phyloP scores from a whole-genome alignment of 2,113 vertebrate species.

The Genyomyrus donnyi region DNA sequence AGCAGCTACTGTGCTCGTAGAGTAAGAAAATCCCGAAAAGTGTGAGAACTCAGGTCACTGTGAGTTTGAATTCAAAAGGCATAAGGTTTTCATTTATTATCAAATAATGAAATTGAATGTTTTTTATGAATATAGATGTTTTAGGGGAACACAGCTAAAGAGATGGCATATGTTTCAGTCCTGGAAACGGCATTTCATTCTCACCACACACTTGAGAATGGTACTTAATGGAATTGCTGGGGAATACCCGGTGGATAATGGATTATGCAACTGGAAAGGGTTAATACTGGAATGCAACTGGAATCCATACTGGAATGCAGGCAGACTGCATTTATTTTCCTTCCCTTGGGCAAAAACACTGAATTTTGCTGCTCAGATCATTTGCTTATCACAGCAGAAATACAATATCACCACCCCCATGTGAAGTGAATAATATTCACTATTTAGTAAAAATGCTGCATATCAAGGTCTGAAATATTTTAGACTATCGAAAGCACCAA shows the following conservation, averaged over 20 bases:
- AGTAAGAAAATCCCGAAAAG: neutral
- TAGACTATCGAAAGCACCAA: neutral
- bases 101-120: neutral
- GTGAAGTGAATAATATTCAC: neutral
- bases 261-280: neutral
- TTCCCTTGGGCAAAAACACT: neutral
- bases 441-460: neutral
- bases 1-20: neutral
- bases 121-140: neutral
- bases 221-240: neutral
- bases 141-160: neutral
- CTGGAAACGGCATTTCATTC: neutral
- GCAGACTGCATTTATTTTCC: neutral
- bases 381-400: neutral
- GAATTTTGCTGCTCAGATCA: neutral
- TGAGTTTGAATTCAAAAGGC: neutral
- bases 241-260: neutral
- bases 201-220: neutral
- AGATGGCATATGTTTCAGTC: neutral
- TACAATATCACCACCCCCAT: neutral
- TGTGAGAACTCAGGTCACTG: neutral
- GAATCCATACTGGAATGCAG: neutral
- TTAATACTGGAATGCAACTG: neutral
- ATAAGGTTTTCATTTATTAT: neutral
- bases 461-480: neutral